Evolutionary conservation across 64 coral and sea anemone species (phyloP).

Genomic region (Exaiptasia diaphana): DNA sequence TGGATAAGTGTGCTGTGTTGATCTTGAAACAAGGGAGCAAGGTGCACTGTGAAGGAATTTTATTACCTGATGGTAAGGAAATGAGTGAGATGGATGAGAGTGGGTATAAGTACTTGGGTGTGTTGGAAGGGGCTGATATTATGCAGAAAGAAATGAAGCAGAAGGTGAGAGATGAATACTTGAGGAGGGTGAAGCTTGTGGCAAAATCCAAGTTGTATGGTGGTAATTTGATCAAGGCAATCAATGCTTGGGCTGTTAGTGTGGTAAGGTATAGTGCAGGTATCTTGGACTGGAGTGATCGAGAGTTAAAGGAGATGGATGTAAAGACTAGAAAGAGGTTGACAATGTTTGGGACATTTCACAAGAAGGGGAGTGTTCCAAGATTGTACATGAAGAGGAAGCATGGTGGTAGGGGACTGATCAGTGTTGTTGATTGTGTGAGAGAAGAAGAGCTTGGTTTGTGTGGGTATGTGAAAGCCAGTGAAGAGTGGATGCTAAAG

Average conservation of each 20-base stretch:
- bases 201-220: conserved; percentile 1
- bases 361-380: neutral
- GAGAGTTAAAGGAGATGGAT: neutral
- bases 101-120: conserved; percentile 8
- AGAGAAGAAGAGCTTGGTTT: neutral
- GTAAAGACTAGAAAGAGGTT: neutral
- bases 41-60: neutral
- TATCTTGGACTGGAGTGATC: neutral
- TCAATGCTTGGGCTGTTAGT: neutral
- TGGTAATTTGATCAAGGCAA: neutral
- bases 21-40: neutral
- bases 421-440: neutral
- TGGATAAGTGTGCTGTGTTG: conserved; percentile 2
- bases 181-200: neutral
- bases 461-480: neutral
- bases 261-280: conserved; percentile 7
- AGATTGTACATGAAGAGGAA: neutral
- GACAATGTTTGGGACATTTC: neutral
- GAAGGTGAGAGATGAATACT: neutral
- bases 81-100: neutral
- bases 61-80: neutral
- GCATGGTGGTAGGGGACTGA: neutral
- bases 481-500: neutral
- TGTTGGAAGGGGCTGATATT: neutral
- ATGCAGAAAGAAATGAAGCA: neutral